A percentile compares a stretch with the other conserved stretches of the same genome.
Conservation (phyloP, 2,797 vertebrate genomes). For the Pachyuromys duprasi region DNA sequence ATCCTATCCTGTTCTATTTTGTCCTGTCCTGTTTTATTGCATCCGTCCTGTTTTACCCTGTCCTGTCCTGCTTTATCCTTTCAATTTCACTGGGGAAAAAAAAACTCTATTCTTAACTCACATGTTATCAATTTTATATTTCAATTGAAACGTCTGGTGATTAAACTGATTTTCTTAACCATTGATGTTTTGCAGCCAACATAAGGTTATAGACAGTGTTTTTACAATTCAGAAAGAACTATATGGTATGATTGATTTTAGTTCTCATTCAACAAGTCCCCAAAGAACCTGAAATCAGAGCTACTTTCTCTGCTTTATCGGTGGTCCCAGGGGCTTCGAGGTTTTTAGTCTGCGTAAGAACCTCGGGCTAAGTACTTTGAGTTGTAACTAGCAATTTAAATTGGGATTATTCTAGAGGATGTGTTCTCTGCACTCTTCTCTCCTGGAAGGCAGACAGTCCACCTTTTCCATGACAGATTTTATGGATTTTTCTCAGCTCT, state of each 20-base stretch:
- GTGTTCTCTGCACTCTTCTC: neutral
- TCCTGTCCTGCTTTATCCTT: neutral
- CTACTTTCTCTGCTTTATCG: neutral
- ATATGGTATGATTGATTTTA: neutral
- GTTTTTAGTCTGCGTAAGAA: neutral
- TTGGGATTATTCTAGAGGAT: neutral
- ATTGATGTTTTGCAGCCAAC: neutral
- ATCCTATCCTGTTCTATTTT: neutral
- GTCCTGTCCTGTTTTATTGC: neutral
- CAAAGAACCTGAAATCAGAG: neutral
- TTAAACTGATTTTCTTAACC: slow-evolving; percentile 27
- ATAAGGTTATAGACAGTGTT: neutral
- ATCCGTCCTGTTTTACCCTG: neutral
- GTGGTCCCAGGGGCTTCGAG: neutral
- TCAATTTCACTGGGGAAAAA: neutral
- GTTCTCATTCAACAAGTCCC: neutral
- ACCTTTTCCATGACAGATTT: neutral
- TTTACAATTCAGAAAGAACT: neutral
- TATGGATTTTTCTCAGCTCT: neutral
- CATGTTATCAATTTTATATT: slow-evolving; percentile 35
- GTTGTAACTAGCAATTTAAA: neutral
- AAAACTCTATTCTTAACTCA: neutral
- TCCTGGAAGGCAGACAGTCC: neutral
- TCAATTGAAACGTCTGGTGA: slow-evolving; percentile 18
- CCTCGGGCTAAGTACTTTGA: neutral